Percentiles rank a stretch among this genome's conserved stretches.
Conservation (phyloP, 1,140 invertebrate genomes). For the Heliconius eleuchia region DNA sequence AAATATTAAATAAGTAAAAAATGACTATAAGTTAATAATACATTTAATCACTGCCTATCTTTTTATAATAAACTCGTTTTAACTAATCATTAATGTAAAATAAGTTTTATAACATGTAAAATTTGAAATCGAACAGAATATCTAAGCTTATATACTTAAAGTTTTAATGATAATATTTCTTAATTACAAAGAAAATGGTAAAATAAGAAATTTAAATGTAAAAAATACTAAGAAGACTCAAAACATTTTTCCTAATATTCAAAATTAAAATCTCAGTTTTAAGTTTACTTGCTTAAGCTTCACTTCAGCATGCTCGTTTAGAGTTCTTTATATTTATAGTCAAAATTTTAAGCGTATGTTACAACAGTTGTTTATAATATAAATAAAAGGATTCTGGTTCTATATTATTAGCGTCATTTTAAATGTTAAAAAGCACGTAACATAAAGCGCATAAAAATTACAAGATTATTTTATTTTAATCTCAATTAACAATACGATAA, state of each 20-base stretch:
- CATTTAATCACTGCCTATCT: neutral
- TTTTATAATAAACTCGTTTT: neutral
- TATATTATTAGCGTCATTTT: neutral
- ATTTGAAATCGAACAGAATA: neutral
- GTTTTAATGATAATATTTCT: neutral
- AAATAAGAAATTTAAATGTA: neutral
- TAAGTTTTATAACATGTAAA: neutral
- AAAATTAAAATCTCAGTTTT: neutral
- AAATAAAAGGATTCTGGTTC: neutral
- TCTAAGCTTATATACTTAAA: neutral
- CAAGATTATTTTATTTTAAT: too few species aligned
- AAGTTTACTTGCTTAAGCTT: neutral
- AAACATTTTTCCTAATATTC: neutral
- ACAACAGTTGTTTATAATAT: neutral
- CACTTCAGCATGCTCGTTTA: neutral
- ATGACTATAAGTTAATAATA: neutral
- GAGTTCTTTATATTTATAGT: neutral
- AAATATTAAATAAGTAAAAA: neutral
- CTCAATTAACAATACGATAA: too few species aligned
- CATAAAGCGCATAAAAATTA: too few species aligned
- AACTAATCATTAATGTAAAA: neutral
- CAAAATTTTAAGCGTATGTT: neutral
- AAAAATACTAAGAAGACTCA: neutral
- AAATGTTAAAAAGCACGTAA: neutral
- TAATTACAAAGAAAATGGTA: too few species aligned